phyloP scores from a whole-genome alignment of 2,113 vertebrate species.

The Thalassoma bifasciatum region DNA sequence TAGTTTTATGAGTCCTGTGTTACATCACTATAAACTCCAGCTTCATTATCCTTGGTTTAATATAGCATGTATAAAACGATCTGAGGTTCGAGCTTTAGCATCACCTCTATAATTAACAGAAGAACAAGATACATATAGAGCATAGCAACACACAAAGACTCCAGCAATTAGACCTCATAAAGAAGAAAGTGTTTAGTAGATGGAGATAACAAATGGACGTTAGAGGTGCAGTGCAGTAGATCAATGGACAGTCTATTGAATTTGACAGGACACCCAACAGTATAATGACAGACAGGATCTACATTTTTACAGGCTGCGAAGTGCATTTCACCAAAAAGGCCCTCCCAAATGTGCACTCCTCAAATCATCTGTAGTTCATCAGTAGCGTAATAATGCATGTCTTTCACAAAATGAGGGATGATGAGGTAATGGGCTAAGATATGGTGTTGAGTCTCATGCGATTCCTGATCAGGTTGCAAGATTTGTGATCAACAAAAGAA shows the following conservation, averaged over 20 bases:
- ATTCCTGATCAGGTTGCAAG: too few species aligned
- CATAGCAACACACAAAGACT: background rate
- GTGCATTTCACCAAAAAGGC: background rate
- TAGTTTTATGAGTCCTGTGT: constrained; percentile 27
- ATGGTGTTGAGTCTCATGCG: too few species aligned
- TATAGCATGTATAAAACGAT: constrained; percentile 35
- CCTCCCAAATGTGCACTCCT: too few species aligned
- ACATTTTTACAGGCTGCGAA: background rate
- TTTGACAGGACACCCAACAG: background rate
- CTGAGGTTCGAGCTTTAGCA: background rate
- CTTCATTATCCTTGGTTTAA: constrained; percentile 22
- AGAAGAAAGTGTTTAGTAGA: background rate
- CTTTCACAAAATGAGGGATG: too few species aligned
- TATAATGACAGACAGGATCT: background rate
- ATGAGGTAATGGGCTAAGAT: too few species aligned
- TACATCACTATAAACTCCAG: constrained; percentile 10
- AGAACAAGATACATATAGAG: constrained; percentile 9
- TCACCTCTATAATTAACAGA: constrained; percentile 8
- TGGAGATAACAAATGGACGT: background rate
- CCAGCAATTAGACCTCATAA: background rate
- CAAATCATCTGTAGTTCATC: background rate
- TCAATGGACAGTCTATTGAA: background rate
- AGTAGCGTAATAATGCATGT: too few species aligned
- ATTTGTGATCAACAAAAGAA: too few species aligned
- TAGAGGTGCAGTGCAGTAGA: background rate